A percentile compares a stretch with the other conserved stretches of the same genome.
Evolutionary conservation across 2,113 vertebrate species (phyloP).

Genomic region (Leptosomus discolor): DNA sequence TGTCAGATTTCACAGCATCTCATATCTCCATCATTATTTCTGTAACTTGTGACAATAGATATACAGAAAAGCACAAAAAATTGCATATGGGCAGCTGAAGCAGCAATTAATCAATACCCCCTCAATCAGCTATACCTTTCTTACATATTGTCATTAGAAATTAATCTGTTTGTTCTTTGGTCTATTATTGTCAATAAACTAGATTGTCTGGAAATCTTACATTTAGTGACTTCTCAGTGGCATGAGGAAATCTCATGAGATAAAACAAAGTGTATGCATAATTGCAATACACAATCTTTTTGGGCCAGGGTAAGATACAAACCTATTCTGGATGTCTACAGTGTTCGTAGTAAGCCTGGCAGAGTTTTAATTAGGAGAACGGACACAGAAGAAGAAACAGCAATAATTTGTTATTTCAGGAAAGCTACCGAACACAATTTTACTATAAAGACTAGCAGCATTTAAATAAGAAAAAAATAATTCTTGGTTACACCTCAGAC

Average conservation of each 20-base stretch:
- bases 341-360: background rate
- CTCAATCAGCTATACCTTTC: background rate
- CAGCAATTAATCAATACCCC: background rate
- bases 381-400: background rate
- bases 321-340: background rate
- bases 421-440: background rate
- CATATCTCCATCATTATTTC: background rate
- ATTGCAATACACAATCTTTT: background rate
- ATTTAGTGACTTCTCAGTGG: background rate
- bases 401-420: background rate
- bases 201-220: background rate
- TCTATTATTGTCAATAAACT: background rate
- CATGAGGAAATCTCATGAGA: background rate
- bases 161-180: background rate
- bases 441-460: background rate
- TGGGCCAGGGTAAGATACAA: background rate
- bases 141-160: background rate
- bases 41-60: background rate
- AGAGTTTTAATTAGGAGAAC: background rate
- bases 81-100: background rate
- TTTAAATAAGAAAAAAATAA: background rate
- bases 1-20: background rate
- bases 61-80: background rate
- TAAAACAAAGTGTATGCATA: background rate
- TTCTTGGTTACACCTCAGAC: background rate